Conservation (phyloP, 2,113 vertebrate genomes). For the Hiodon tergisus region DNA sequence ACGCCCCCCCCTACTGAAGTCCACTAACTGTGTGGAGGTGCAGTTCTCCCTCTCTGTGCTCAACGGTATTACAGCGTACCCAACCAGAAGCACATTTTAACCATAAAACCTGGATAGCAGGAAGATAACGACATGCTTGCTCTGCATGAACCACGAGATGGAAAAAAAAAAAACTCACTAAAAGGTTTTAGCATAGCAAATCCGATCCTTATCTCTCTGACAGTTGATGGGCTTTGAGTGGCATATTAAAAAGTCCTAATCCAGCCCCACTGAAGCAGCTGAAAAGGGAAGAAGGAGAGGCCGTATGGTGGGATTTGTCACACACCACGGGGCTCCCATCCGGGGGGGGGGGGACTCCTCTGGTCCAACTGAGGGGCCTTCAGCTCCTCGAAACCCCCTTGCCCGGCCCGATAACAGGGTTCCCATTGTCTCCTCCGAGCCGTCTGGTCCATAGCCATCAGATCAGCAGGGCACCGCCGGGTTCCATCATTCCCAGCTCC, state of each 20-base stretch:
- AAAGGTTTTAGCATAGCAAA: slow-evolving; percentile 48
- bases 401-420: not conserved
- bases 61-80: slow-evolving; percentile 27
- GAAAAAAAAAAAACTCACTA: no score
- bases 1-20: slow-evolving; percentile 31
- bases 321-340: not conserved
- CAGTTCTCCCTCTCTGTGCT: slow-evolving; percentile 42
- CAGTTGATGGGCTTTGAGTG: slow-evolving; percentile 32
- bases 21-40: slow-evolving; percentile 19
- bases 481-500: not conserved
- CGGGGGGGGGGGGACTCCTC: not conserved
- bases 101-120: slow-evolving; percentile 3
- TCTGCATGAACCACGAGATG: no score
- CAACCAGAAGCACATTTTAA: not conserved
- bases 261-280: slow-evolving; percentile 40
- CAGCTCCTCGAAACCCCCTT: not conserved
- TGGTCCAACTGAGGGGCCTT: not conserved
- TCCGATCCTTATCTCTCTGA: slow-evolving; percentile 45
- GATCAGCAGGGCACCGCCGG: not conserved
- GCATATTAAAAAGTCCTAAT: slow-evolving; percentile 44
- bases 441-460: not conserved
- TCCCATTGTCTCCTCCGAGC: not conserved
- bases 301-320: slow-evolving; percentile 48
- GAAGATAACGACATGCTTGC: not conserved
- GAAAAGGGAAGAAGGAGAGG: slow-evolving; percentile 34